Percentiles rank a stretch among this genome's conserved stretches.
Evolutionary conservation across 2,113 vertebrate genomes (phyloP).

Genomic region (Tragulus kanchil): DNA sequence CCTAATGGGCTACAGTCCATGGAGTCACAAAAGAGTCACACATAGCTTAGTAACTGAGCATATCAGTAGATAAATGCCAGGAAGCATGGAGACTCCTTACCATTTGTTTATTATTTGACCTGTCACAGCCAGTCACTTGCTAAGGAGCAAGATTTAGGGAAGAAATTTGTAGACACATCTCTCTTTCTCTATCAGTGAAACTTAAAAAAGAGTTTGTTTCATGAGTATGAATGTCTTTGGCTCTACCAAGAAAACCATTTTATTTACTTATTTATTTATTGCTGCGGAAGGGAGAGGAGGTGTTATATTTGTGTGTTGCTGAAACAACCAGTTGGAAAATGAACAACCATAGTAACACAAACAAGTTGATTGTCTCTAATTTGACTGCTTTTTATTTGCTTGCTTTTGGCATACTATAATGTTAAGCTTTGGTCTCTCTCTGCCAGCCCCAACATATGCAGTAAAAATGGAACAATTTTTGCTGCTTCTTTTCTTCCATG

Average conservation of each 20-base stretch:
- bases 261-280: background rate
- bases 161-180: background rate
- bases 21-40: background rate
- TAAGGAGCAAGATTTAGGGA: background rate
- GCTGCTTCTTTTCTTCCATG: background rate
- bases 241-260: conserved; percentile 3
- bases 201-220: conserved; percentile 38
- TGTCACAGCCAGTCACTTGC: background rate
- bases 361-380: background rate
- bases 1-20: background rate
- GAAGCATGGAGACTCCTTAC: no score
- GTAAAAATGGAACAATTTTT: background rate
- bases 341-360: background rate
- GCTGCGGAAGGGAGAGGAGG: background rate
- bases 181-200: background rate
- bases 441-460: background rate
- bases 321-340: conserved; percentile 36
- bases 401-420: background rate
- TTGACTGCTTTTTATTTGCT: background rate
- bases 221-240: background rate
- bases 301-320: conserved; percentile 12
- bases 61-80: background rate
- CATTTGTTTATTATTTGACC: background rate
- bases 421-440: background rate
- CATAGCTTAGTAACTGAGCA: background rate